Evolutionary conservation across 2,888 invertebrate genomes (phyloP), one percentile per base, ranked within the genome.

Genomic region (Pseudanteris insignis): DNA sequence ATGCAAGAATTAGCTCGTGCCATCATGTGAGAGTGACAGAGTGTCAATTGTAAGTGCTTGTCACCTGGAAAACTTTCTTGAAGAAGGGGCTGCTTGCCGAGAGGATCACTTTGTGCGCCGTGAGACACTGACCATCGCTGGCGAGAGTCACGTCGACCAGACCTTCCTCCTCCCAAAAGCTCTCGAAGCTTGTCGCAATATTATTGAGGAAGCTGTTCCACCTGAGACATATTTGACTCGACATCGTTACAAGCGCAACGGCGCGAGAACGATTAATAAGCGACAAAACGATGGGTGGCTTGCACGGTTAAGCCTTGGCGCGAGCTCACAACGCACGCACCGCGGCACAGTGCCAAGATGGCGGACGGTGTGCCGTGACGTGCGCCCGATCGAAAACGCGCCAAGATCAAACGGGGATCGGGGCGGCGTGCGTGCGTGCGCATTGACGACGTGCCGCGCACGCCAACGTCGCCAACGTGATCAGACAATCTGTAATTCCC

Each of bases 201-300:
- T 87, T 87, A 73, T 80, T 85, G 70, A 87, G 84, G 77, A 86
- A 87, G 59, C 87, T 87, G 77, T 87, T 88, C 88, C 88, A 88
- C 76, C 87, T 87, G 62, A 88, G 81, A 78, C 87, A 87, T 79
- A 88, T 87, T 79, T 87, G 87, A 72, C 83, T 84, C 64, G 77
- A 75, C 78, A 78, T 78, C 25, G 50, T 48, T 38, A 14, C 8
- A 2, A 8, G 12, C 10, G 4, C 8, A n/a, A n/a, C 26, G 8
- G 30, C 33, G 24, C 41, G 34, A 26, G 26, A 4, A 26, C 28
- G 2, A n/a, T n/a, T n/a, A n/a, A n/a, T n/a, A n/a, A n/a, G n/a
- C n/a, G n/a, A n/a, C n/a, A n/a, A n/a, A n/a, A n/a, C n/a, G n/a
- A n/a, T n/a, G n/a, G n/a, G 26, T 24, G 30, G 2, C 10, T 24